Conservation (phyloP, 2,113 vertebrate genomes). For the Marmota flaviventris region DNA sequence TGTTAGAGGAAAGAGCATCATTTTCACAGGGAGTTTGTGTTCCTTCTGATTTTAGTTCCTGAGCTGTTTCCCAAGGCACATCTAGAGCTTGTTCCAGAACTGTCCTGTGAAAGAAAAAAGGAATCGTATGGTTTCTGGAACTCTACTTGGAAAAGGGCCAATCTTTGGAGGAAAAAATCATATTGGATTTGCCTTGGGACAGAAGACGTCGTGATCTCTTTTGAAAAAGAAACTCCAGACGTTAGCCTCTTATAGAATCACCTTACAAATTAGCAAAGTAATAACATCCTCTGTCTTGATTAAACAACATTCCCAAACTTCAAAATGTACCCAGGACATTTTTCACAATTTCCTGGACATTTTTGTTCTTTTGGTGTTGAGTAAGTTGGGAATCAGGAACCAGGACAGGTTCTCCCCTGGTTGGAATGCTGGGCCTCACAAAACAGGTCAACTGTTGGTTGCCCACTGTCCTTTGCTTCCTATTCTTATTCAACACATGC, state of each 20-base stretch:
- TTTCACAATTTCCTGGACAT: slow-evolving; percentile 76
- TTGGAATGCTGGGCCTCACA: neutral
- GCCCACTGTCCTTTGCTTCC: neutral
- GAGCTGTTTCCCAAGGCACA: neutral
- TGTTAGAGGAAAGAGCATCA: accelerated
- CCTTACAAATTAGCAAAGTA: slow-evolving; percentile 63
- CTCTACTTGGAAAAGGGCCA: slow-evolving; percentile 40
- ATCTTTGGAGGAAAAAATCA: slow-evolving; percentile 57
- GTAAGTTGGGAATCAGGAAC: neutral
- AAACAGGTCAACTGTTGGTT: neutral
- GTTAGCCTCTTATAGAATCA: neutral
- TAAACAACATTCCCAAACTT: too few relatives aligned
- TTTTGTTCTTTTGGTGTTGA: neutral
- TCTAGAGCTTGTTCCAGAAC: slow-evolving; percentile 18
- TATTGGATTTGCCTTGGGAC: slow-evolving; percentile 55
- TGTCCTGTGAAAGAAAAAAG: slow-evolving; percentile 73
- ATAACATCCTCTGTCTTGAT: neutral
- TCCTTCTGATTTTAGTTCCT: neutral
- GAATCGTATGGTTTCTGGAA: neutral
- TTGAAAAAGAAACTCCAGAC: slow-evolving; percentile 54
- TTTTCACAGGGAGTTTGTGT: neutral
- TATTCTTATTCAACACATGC: neutral
- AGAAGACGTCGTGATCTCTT: slow-evolving; percentile 81
- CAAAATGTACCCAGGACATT: slow-evolving; percentile 76
- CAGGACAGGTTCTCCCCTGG: neutral